Base-by-base conservation (phyloP, 2,113 vertebrate species). In the Athene noctua region DNA sequence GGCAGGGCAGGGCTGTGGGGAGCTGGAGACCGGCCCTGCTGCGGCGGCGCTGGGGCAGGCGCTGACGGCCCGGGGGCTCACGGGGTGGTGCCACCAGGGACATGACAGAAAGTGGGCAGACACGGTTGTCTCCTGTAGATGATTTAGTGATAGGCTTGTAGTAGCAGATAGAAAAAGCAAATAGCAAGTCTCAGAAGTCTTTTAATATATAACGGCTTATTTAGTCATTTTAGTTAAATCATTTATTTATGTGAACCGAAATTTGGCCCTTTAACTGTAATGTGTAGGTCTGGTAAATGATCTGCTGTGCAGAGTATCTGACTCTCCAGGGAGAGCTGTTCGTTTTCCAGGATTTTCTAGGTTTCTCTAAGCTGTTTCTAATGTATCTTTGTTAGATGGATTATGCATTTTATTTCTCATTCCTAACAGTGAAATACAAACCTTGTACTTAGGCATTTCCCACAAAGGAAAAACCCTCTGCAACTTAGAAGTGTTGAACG, bases 381-480 rank as follows among this genome's bases (percentile, higher is more conserved):
- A 54, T 20, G 3, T 91, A 51, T 83, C 88, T 95, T 86, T 93
- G 73, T 95, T 91, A 92, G 87, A 40, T 67, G 80, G 82, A 88
- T 93, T 93, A 86, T 61, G 54, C 74, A 63, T 95, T 89, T 95
- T 87, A 82, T 70, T 67, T 83, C 70, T 74, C 47, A 74, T 93
- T 96, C 68, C 70, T 87, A 75, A 62, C 38, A 89, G 72, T 83
- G 95, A 97, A 95, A 94, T 80, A 85, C 61, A 94, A 95, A 83
- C 94, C 79, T 87, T 30, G 14, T 47, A 86, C 67, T 90, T 88
- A 90, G 75, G 75, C 90, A 91, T 97, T 96, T 96, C 94, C 84
- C 94, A 95, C 66, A 94, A 93, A 96, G 77, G 63, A 68, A 74
- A 90, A 90, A 29, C 51, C 44, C 59, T 68, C 62, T 81, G 67